These are phyloP conservation scores for Brevimyrus niger DNA, from an alignment of 2,113 vertebrate species.

Conservation along the genomic window DNA sequence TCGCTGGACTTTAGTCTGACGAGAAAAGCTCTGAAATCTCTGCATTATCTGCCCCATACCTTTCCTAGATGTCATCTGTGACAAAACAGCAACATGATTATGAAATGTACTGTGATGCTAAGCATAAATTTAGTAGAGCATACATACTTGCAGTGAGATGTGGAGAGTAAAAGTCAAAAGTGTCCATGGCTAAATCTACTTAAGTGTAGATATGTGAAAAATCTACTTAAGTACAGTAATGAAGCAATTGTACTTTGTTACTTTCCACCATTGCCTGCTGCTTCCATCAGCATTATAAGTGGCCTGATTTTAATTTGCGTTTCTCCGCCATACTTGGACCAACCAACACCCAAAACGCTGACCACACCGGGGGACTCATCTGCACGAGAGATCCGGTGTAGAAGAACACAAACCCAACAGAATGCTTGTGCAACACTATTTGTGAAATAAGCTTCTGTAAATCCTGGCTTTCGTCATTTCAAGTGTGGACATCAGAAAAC, in stretches of 20 bases:
- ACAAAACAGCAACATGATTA: too few species aligned
- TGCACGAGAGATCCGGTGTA: neutral
- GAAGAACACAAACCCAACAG: neutral
- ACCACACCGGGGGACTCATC: neutral
- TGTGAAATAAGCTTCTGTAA: neutral
- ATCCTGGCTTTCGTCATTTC: neutral
- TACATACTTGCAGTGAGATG: too few species aligned
- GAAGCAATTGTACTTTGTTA: too few species aligned
- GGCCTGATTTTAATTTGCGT: neutral
- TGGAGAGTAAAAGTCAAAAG: neutral
- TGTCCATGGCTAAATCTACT: neutral
- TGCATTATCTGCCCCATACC: too few species aligned
- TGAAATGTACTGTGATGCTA: too few species aligned
- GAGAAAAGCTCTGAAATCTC: too few species aligned
- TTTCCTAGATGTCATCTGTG: too few species aligned
- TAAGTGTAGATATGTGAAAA: neutral
- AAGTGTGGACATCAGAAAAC: neutral
- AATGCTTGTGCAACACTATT: neutral
- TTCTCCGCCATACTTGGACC: neutral
- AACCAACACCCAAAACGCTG: neutral
- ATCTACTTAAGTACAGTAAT: neutral
- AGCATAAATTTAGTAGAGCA: too few species aligned
- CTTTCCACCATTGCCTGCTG: neutral
- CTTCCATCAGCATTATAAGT: neutral
- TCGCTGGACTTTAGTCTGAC: too few species aligned